These are phyloP conservation scores for Clunio marinus DNA, from an alignment of 2,888 invertebrate genomes.

Conservation along the genomic window DNA sequence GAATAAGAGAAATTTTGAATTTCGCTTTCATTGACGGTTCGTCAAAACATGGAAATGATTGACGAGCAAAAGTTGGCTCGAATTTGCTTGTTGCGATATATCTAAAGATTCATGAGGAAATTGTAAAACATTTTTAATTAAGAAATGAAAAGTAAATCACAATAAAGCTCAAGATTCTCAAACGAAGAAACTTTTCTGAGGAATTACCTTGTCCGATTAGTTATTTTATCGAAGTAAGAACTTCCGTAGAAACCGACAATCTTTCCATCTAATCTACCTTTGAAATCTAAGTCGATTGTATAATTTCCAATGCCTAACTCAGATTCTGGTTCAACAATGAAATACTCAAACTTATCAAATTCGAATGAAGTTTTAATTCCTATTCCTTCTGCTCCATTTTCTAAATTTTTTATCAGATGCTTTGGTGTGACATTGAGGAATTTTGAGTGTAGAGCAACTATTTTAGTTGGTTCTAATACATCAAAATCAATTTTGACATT, in stretches of 20 bases:
- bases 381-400: constrained; percentile 43
- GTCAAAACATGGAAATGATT: constrained; percentile 82
- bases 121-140: neutral
- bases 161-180: neutral
- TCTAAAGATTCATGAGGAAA: constrained; percentile 52
- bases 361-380: constrained; percentile 44
- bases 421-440: constrained; percentile 53
- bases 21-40: constrained; percentile 87
- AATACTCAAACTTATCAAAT: constrained; percentile 48
- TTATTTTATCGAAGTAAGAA: constrained; percentile 52
- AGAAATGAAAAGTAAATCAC: neutral
- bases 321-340: constrained; percentile 49
- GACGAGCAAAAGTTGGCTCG: constrained; percentile 88
- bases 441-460: constrained; percentile 54
- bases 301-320: constrained; percentile 51
- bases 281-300: constrained; percentile 56
- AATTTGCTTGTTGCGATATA: constrained; percentile 87
- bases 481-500: constrained; percentile 55
- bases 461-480: constrained; percentile 50
- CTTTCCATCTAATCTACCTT: constrained; percentile 62
- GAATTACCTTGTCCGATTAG: constrained; percentile 47
- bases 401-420: constrained; percentile 46
- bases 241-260: constrained; percentile 76
- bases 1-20: constrained; percentile 71
- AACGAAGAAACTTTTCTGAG: no score